Evolutionary conservation across 2,797 vertebrate species (phyloP), one percentile per base, ranked within the genome.

Genomic region (Anguilla megastoma): DNA sequence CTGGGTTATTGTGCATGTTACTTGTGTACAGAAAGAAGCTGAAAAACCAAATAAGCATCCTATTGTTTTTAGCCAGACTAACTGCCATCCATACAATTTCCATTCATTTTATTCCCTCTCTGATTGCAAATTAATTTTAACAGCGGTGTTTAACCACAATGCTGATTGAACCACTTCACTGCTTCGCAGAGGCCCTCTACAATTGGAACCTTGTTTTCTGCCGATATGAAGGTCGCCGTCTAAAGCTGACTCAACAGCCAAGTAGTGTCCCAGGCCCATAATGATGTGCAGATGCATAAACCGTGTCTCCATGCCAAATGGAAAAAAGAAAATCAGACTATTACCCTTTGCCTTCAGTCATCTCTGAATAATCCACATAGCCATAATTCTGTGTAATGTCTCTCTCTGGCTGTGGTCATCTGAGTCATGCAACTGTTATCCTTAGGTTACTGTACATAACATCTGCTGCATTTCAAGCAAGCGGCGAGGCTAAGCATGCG

Each of bases 1-100:
- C 71, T 88, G 66, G 2, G n/a, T 7, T 45, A 83, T 69, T 88
- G 21, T 82, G 74, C 41, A 80, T 56, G 33, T 85, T 86, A 71
- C 41, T 82, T 88, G 41, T 86, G 85, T 16, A 33, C 80, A 88
- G 85, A 86, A 86, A 88, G 66, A 88, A 69, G 83, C 45, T 79
- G 2, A 41, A 76, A 76, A 58, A 58, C 83, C 3, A 14, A 85
- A 56, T 58, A 56, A 58, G 27, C 50, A 85, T 33, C 52, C 52
- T 85, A 58, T 85, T 85, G 83, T 85, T 56, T 71, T 85, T 58
- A 24, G 45, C 1, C n/a, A 12, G 24, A 71, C 52, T 21, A 54
- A 30, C 24, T 88, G 16, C 69, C 84, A 63, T 88, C 87, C 71
- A 63, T 16, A 58, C 21, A 7, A 63, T 86, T 56, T 54, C 27